These are phyloP conservation scores for Bos indicus DNA, from an alignment of 2,113 vertebrate species.

Conservation along the genomic window DNA sequence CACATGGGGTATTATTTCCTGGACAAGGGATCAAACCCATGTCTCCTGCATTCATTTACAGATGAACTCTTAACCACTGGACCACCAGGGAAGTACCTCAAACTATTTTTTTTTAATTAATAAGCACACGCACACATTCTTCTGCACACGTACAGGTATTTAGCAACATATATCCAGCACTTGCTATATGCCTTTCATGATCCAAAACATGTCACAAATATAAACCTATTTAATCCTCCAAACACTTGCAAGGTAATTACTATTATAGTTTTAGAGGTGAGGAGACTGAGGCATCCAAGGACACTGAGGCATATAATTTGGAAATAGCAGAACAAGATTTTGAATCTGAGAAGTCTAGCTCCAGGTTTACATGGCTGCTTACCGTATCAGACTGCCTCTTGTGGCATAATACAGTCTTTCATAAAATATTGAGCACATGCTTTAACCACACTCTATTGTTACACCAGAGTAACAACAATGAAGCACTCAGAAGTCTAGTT, in stretches of 20 bases:
- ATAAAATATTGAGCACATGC: background rate
- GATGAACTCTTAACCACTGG: background rate
- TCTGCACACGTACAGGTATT: background rate
- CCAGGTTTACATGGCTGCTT: fast-evolving
- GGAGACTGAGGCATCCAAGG: background rate
- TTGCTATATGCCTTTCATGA: background rate
- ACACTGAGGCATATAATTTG: background rate
- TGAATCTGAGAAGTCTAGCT: background rate
- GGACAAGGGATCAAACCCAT: background rate
- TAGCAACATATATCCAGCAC: background rate
- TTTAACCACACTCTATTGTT: background rate
- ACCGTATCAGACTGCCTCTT: background rate
- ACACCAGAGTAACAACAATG: background rate
- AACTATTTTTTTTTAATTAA: background rate
- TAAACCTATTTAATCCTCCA: background rate
- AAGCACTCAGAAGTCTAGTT: background rate
- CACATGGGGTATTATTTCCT: background rate
- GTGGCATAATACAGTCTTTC: background rate
- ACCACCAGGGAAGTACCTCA: background rate
- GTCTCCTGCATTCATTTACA: background rate
- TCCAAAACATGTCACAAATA: background rate
- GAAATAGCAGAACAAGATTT: background rate
- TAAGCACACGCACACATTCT: background rate
- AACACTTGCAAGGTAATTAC: background rate
- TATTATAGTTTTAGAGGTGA: background rate